Evolutionary conservation across 2,888 invertebrate species (phyloP).

Genomic region (Lasioglossum zephyrum): DNA sequence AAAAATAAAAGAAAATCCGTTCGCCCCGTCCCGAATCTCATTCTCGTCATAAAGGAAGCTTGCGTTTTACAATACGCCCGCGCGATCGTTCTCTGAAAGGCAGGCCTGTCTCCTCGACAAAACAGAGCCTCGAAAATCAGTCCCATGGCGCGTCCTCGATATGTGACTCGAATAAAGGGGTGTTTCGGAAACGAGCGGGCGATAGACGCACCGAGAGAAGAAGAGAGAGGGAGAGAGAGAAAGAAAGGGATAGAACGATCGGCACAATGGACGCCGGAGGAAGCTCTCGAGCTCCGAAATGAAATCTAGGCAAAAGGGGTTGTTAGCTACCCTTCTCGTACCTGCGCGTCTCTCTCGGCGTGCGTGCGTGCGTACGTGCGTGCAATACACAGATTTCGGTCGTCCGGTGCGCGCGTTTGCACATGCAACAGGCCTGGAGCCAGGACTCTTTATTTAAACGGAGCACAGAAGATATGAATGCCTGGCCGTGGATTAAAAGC

Average conservation of each 20-base stretch:
- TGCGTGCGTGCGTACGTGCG: slow-evolving; percentile 44
- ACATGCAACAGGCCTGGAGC: slow-evolving; percentile 69
- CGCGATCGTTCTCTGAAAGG: slow-evolving; percentile 43
- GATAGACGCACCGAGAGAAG: not conserved
- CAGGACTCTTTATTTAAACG: slow-evolving; percentile 80
- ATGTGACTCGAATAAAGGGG: slow-evolving; percentile 76
- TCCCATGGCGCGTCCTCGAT: slow-evolving; percentile 62
- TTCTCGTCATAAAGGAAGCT: not conserved
- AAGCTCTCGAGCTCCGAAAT: slow-evolving; percentile 73
- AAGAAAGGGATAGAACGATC: slow-evolving; percentile 50
- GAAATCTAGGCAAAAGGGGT: slow-evolving; percentile 76
- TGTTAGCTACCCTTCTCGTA: slow-evolving; percentile 46
- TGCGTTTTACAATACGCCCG: slow-evolving; percentile 15
- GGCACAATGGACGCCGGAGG: slow-evolving; percentile 71
- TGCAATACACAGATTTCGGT: slow-evolving; percentile 61
- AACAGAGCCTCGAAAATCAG: slow-evolving; percentile 66
- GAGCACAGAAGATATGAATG: slow-evolving; percentile 81
- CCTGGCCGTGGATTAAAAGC: slow-evolving; percentile 81
- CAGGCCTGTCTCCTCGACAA: slow-evolving; percentile 32
- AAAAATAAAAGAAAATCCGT: not conserved
- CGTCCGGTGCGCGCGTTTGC: slow-evolving; percentile 46
- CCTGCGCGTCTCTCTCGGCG: slow-evolving; percentile 40
- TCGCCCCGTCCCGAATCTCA: not conserved
- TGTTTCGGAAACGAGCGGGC: slow-evolving; percentile 1
- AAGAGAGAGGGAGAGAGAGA: not conserved